These are phyloP conservation scores for Camptogramma bilineatum DNA, from an alignment of 2,888 invertebrate genomes.

Conservation along the genomic window DNA sequence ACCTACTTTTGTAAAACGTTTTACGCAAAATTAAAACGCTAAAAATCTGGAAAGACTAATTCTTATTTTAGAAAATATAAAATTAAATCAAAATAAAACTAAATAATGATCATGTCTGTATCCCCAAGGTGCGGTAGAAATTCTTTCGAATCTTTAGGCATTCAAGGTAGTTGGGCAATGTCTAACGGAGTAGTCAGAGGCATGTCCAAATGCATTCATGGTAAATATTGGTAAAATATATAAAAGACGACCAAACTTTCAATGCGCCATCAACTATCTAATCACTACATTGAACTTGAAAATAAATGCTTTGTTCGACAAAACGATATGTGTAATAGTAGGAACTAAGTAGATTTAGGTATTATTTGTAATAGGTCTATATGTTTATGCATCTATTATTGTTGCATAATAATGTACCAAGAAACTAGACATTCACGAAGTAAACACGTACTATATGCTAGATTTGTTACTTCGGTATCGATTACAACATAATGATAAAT, in stretches of 20 bases:
- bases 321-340: not conserved
- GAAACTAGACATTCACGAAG: not conserved
- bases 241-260: not conserved
- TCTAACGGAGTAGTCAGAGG: no score
- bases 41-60: no score
- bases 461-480: not conserved
- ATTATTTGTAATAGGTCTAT: not conserved
- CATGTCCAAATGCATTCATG: no score
- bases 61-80: no score
- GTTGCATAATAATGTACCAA: not conserved
- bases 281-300: not conserved
- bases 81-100: no score
- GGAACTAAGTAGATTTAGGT: not conserved
- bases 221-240: no score
- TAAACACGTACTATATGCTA: not conserved
- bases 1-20: no score
- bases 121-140: no score
- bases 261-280: not conserved
- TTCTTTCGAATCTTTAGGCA: no score
- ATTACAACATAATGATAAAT: not conserved
- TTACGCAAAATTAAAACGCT: no score
- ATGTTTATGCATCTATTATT: not conserved
- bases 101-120: no score
- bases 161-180: no score
- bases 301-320: not conserved